Percentiles rank a stretch among this genome's conserved stretches.
Conservation (phyloP, 1,140 invertebrate genomes). For the Panagrolaimus sp. region DNA sequence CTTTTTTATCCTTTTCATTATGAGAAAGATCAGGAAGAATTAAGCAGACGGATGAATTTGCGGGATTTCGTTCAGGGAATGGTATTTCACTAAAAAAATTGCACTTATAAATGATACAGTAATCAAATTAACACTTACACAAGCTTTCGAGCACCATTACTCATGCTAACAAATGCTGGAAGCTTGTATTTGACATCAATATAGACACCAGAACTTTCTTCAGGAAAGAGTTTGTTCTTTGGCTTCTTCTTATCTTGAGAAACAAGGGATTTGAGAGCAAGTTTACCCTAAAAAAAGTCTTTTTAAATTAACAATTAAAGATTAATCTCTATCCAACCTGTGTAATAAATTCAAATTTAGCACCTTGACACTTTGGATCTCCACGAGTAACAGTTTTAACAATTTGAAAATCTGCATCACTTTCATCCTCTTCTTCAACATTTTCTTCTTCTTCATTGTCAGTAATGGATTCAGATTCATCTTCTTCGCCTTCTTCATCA, state of each 20-base stretch:
- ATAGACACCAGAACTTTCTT: constrained; percentile 18
- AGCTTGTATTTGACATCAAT: constrained; percentile 31
- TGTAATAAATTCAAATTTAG: constrained; percentile 93
- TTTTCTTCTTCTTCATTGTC: neutral
- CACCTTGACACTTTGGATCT: no score
- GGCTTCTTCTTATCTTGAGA: constrained; percentile 18
- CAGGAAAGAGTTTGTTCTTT: constrained; percentile 35
- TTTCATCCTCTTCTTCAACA: neutral
- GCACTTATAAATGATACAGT: neutral
- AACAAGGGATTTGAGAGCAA: constrained; percentile 19
- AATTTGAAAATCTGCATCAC: neutral
- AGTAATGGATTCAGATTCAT: neutral
- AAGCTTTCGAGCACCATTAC: constrained; percentile 23
- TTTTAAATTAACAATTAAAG: neutral
- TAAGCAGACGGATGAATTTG: constrained; percentile 39
- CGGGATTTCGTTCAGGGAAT: constrained; percentile 30
- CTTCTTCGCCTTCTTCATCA: no score
- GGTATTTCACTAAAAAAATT: constrained; percentile 33
- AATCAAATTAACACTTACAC: constrained; percentile 32
- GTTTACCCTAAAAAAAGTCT: constrained; percentile 21
- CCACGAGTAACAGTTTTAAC: no score
- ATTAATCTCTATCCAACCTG: constrained; percentile 60
- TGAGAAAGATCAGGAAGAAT: constrained; percentile 43
- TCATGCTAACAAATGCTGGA: constrained; percentile 13
- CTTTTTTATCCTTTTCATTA: constrained; percentile 27